Conservation (phyloP, 2,797 vertebrate species). For the Hippopotamyrus pictus region DNA sequence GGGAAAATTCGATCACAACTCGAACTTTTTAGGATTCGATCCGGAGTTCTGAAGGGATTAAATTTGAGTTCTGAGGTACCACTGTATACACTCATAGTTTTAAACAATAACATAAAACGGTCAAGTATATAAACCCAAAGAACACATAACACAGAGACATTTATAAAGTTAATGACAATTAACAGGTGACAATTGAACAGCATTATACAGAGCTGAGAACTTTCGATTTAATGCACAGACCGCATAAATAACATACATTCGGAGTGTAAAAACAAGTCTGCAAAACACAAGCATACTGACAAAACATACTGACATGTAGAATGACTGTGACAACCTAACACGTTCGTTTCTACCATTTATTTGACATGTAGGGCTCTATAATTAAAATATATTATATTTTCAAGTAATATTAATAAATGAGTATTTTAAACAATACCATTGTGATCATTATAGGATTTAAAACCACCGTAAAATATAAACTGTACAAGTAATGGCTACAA, state of each 20-base stretch:
- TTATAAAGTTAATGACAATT: not conserved
- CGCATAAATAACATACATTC: not conserved
- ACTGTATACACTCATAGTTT: not conserved
- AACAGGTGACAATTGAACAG: not conserved
- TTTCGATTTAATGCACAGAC: not conserved
- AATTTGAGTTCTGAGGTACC: too few species aligned
- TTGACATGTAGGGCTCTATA: not conserved
- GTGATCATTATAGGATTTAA: not conserved
- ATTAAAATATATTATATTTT: not conserved
- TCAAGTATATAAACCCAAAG: not conserved
- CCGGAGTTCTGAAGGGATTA: too few species aligned
- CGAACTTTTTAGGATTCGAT: too few species aligned
- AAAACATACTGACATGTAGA: not conserved
- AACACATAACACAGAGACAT: not conserved
- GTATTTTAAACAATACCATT: not conserved
- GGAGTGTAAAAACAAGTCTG: not conserved
- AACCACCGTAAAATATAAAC: not conserved
- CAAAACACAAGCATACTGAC: not conserved
- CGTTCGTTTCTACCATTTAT: not conserved
- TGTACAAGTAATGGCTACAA: not conserved
- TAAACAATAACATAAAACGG: not conserved
- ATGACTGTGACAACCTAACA: not conserved
- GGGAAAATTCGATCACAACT: too few species aligned
- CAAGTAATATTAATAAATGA: constrained; percentile 8
- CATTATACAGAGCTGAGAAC: not conserved